These are phyloP conservation scores for Tinea semifulvella DNA, from an alignment of 2,888 invertebrate genomes.

Conservation along the genomic window DNA sequence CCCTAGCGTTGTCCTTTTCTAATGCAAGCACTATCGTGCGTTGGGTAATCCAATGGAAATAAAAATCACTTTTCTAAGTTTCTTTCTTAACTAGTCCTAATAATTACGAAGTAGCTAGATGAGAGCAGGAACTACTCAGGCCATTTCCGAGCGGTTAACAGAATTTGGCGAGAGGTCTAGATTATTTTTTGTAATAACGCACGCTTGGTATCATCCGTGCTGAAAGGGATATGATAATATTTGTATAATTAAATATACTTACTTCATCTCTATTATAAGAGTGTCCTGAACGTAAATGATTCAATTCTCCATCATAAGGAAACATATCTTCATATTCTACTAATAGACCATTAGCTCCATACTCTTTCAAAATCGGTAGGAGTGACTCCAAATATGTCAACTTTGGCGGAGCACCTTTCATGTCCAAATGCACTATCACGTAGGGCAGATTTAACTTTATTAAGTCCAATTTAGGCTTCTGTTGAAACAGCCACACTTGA, in stretches of 20 bases:
- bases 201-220: too few species aligned
- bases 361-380: conserved; percentile 65
- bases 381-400: conserved; percentile 68
- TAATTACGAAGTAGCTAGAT: too few species aligned
- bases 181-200: too few species aligned
- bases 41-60: too few species aligned
- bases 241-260: conserved; percentile 17
- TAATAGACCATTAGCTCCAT: conserved; percentile 81
- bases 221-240: too few species aligned
- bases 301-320: conserved; percentile 72
- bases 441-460: conserved; percentile 33
- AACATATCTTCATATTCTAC: conserved; percentile 92
- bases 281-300: conserved; percentile 69
- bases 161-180: too few species aligned
- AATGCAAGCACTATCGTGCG: too few species aligned
- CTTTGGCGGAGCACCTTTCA: conserved; percentile 85
- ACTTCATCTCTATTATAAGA: conserved; percentile 65
- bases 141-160: too few species aligned
- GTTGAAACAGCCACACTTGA: background rate
- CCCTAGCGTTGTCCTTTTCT: too few species aligned
- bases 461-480: background rate
- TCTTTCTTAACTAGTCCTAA: too few species aligned
- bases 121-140: too few species aligned
- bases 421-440: conserved; percentile 82
- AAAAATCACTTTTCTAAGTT: too few species aligned